Evolutionary conservation across 2,888 invertebrate species (phyloP), one percentile per base, ranked within the genome.

Genomic region (Drosophila limbata): DNA sequence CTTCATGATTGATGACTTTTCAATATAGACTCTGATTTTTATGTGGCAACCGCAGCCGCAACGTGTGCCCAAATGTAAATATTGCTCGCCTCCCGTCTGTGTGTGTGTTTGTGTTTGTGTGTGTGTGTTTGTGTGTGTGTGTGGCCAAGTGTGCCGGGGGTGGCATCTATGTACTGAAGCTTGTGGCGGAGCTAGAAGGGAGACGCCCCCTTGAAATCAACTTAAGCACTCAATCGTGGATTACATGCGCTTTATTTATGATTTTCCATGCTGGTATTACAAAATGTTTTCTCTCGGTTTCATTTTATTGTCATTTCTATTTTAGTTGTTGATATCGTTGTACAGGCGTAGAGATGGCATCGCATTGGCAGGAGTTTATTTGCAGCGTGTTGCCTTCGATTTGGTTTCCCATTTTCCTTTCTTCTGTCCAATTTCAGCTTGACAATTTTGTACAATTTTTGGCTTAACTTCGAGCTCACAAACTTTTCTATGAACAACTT

Each of bases 171-270:
- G 59, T 15, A 48, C 40, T 55, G 35, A 45, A 40, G 48, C 56
- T 60, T 66, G 67, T 68, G 61, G 44, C 6, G 40, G 17, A 56
- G 48, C 11, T 39, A 8, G 21, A 21, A 17, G 33, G 25, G 50
- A 44, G 10, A 48, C 33, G 8, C 55, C 51, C 61, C 50, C 13
- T 63, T 62, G 66, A 72, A 86, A 78, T 81, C 81, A 86, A 84
- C 87, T 84, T 80, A 81, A 87, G 90, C 75, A 85, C 88, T 87
- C 89, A 85, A 87, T 89, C 75, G 82, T 77, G 90, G 88, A 87
- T 90, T 89, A 90, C 89, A 88, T 77, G 88, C 84, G 90, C 81
- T 84, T 90, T 88, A 90, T 90, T 90, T 90, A 89, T 90, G 87
- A 90, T 85, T 81, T 81, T 85, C 74, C 72, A 68, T 74, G 89